These are phyloP conservation scores for human (Homo sapiens) DNA, from an alignment of 2,113 vertebrate genomes.

Conservation along the genomic window DNA sequence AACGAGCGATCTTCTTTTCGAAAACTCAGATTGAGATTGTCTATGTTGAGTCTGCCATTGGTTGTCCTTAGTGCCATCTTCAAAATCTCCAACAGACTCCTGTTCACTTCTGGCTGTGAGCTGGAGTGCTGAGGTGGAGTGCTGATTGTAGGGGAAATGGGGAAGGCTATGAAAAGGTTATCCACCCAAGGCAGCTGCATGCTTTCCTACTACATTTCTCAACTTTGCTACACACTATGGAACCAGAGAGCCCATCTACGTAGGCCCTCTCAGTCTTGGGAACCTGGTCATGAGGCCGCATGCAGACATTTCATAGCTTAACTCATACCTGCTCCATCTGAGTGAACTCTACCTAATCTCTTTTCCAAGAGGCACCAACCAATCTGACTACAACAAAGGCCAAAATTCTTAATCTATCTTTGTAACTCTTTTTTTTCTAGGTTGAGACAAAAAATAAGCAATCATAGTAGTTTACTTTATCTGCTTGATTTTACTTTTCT, in stretches of 20 bases:
- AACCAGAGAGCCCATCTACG: background rate
- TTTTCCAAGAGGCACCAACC: background rate
- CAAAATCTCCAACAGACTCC: constrained; percentile 43
- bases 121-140: background rate
- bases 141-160: background rate
- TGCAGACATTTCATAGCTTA: background rate
- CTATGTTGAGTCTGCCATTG: constrained; percentile 52
- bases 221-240: background rate
- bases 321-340: background rate
- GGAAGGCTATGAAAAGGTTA: background rate
- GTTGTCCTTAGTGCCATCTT: constrained; percentile 58
- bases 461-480: background rate
- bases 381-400: background rate
- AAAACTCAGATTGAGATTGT: constrained; percentile 62
- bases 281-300: background rate
- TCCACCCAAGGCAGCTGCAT: background rate
- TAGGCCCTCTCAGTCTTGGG: background rate
- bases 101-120: background rate
- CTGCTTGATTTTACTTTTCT: background rate
- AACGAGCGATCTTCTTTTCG: constrained; percentile 58
- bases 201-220: background rate
- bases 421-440: background rate
- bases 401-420: background rate
- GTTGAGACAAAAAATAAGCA: background rate
- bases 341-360: background rate